These are phyloP conservation scores for Ceriagrion tenellum DNA, from an alignment of 2,888 invertebrate genomes.

Conservation along the genomic window DNA sequence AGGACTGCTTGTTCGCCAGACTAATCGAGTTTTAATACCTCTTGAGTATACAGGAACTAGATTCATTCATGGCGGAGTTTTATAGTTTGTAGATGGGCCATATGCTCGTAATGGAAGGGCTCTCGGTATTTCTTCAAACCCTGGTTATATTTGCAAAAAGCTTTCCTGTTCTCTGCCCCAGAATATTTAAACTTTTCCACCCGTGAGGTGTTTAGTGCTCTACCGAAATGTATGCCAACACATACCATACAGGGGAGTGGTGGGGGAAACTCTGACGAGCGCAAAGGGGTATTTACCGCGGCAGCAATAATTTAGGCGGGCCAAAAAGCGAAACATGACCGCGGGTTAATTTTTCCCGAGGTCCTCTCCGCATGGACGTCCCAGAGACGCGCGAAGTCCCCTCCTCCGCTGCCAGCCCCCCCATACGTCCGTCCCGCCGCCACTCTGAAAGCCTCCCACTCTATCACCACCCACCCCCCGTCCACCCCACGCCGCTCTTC, in stretches of 20 bases:
- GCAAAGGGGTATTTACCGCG: not conserved
- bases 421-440: not conserved
- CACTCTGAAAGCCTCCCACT: not conserved
- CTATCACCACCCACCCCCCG: not conserved
- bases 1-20: not conserved
- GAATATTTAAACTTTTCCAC: not conserved
- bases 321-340: conserved; percentile 29
- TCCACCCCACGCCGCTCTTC: not conserved
- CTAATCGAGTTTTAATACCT: not conserved
- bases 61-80: not conserved
- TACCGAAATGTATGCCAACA: not conserved
- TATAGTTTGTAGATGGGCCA: not conserved
- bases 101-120: not conserved
- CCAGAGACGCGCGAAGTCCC: not conserved
- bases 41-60: not conserved
- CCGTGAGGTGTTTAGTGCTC: not conserved
- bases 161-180: not conserved
- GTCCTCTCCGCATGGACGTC: not conserved
- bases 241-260: not conserved
- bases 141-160: not conserved
- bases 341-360: conserved; percentile 22
- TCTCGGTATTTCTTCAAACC: not conserved
- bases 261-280: not conserved
- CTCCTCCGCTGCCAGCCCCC: no score
- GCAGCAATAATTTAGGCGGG: conserved; percentile 7